Evolutionary conservation across 2,113 vertebrate species (phyloP), one percentile per base, ranked within the genome.

Genomic region (Natator depressus): DNA sequence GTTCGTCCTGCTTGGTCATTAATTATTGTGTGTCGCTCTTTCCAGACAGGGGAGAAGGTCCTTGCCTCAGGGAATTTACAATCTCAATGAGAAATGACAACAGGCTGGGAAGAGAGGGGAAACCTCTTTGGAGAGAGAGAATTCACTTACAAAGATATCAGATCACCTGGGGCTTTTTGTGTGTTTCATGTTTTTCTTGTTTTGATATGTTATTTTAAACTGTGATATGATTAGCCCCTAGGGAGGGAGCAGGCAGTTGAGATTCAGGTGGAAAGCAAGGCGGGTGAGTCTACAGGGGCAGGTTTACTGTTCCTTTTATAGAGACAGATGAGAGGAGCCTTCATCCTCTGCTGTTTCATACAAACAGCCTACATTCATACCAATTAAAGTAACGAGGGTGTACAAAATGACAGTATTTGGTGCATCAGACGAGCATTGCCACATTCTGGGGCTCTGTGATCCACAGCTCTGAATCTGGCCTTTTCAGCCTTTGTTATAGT

Each of bases 221-320:
- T 0, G 2, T 1, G 2, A 78, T n/a, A 12, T 10, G 8, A 53
- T 12, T 62, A 91, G 38, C 8, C 53, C 78, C 6, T 65, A 38
- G 49, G 27, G 82, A 87, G 54, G n/a, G 53, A 81, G 86, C 76
- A 87, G 65, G 31, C 16, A 89, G 29, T 6, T 49, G 59, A 46
- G 3, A 20, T 93, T 92, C 87, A 85, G 89, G 50, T 72, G 17
- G 83, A 84, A 95, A 51, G n/a, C n/a, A 38, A 72, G n/a, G 19
- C 2, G 19, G 65, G n/a, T 38, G 79, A 69, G 75, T 89, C 94
- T 55, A 27, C 0, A 0, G 17, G 24, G 65, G 4, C 31, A 22
- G 16, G 16, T 82, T 90, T 94, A 47, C 88, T 94, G 92, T 59
- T 88, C 54, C 94, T 97, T 96, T 93, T 95, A 95, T 50, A 96